These are phyloP conservation scores for Coptodon rendalli DNA, from an alignment of 2,113 vertebrate genomes.

Conservation along the genomic window DNA sequence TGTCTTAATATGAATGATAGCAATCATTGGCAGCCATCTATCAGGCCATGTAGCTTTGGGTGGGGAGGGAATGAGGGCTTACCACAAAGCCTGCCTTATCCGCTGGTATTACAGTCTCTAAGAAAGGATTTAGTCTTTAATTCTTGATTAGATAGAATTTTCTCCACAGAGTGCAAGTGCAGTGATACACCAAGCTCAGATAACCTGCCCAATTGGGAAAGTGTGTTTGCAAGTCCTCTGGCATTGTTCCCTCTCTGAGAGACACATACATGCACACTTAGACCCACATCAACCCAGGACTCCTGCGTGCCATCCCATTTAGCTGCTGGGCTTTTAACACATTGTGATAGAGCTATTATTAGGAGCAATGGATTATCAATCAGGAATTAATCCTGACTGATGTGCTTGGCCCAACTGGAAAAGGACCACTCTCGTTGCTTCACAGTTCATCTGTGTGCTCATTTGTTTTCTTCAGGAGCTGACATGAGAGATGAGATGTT, in stretches of 20 bases:
- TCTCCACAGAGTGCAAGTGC: slow-evolving; percentile 51
- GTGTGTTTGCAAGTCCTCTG: neutral
- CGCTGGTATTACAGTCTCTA: slow-evolving; percentile 73
- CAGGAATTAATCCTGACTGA: slow-evolving; percentile 63
- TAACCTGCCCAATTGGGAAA: slow-evolving; percentile 42
- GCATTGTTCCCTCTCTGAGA: neutral
- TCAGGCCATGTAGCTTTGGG: slow-evolving; percentile 66
- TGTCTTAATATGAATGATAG: slow-evolving; percentile 59
- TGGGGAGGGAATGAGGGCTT: slow-evolving; percentile 63
- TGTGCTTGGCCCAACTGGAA: slow-evolving; percentile 38
- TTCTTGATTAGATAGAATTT: slow-evolving; percentile 80
- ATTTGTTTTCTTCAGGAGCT: neutral
- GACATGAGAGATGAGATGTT: neutral
- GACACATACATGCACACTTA: neutral
- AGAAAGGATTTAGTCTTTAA: slow-evolving; percentile 80
- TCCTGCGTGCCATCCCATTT: slow-evolving; percentile 28
- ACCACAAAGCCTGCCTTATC: slow-evolving; percentile 77
- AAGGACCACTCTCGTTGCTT: neutral
- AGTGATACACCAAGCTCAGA: slow-evolving; percentile 53
- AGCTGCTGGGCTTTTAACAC: slow-evolving; percentile 46
- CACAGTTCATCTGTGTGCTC: neutral
- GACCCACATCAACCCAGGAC: neutral
- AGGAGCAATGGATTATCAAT: slow-evolving; percentile 68
- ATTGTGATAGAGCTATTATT: slow-evolving; percentile 54
- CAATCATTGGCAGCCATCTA: slow-evolving; percentile 57